phyloP scores from a whole-genome alignment of 2,113 vertebrate species.

The Penelope pileata region DNA sequence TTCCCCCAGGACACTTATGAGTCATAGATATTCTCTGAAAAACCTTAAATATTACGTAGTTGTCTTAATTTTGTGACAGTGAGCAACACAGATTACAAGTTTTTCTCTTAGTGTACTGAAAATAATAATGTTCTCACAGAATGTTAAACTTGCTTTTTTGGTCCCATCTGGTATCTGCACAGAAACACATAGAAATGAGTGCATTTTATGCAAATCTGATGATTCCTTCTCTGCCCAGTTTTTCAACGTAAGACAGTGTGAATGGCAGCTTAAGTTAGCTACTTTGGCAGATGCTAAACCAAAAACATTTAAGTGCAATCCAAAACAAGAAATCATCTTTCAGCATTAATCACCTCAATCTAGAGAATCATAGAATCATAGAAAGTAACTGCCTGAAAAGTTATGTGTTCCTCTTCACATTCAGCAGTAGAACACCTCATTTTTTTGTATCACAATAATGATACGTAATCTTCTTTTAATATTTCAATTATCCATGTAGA shows the following conservation, averaged over 20 bases:
- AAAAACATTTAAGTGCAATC: background rate
- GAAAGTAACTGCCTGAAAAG: background rate
- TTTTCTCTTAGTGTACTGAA: background rate
- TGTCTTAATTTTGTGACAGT: background rate
- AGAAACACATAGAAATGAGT: background rate
- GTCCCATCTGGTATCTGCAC: background rate
- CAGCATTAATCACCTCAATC: background rate
- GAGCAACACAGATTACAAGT: background rate
- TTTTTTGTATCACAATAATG: background rate
- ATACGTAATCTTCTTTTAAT: background rate
- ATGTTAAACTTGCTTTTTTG: background rate
- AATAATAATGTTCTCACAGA: background rate
- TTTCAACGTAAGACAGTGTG: background rate
- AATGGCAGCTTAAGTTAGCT: background rate
- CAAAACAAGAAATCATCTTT: background rate
- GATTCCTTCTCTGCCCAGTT: background rate
- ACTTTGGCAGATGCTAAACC: background rate
- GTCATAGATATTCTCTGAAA: background rate
- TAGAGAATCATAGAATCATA: no score
- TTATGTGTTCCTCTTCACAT: background rate
- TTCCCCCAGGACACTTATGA: background rate
- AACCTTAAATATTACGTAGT: background rate
- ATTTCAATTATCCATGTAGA: background rate
- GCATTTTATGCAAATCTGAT: background rate
- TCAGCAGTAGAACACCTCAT: background rate